phyloP scores from a whole-genome alignment of 2,888 invertebrate species.

The Brachylomia viminalis region DNA sequence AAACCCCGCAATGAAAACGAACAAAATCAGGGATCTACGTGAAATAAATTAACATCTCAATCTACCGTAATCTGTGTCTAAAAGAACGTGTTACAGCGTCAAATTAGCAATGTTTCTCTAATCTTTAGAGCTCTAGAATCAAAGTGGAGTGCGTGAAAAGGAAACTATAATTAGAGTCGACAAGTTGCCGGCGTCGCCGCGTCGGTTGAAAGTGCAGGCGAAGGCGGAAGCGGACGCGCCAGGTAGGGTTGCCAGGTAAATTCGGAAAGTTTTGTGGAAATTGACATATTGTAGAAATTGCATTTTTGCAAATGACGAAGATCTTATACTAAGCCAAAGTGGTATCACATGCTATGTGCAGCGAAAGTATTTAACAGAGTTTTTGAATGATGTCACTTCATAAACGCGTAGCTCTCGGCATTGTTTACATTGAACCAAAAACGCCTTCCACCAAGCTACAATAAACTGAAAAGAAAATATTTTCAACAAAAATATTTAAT shows the following conservation, averaged over 20 bases:
- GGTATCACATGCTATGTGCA: background rate
- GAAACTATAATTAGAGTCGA: slow-evolving; percentile 84
- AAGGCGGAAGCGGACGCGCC: slow-evolving; percentile 56
- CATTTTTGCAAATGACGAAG: background rate
- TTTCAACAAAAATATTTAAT: slow-evolving; percentile 9
- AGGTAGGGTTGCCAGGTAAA: slow-evolving; percentile 40
- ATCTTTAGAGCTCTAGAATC: slow-evolving; percentile 79
- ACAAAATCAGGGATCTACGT: slow-evolving; percentile 19
- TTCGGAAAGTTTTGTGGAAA: background rate
- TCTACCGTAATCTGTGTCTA: slow-evolving; percentile 52
- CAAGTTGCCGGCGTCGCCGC: slow-evolving; percentile 71
- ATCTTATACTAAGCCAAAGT: background rate
- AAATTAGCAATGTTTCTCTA: slow-evolving; percentile 78
- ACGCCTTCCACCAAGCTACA: no score
- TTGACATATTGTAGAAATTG: background rate
- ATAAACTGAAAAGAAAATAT: background rate
- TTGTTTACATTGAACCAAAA: background rate
- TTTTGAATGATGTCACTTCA: background rate
- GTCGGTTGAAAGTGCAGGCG: slow-evolving; percentile 58
- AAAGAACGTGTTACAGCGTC: slow-evolving; percentile 68
- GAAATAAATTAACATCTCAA: slow-evolving; percentile 44
- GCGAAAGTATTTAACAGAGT: background rate
- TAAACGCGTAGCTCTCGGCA: background rate
- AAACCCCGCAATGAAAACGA: slow-evolving; percentile 22
- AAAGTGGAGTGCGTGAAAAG: slow-evolving; percentile 79